A percentile compares a stretch with the other conserved stretches of the same genome.
These are phyloP conservation scores for Trochalopteron elliotii DNA, from an alignment of 2,113 vertebrate genomes.

Conservation along the genomic window DNA sequence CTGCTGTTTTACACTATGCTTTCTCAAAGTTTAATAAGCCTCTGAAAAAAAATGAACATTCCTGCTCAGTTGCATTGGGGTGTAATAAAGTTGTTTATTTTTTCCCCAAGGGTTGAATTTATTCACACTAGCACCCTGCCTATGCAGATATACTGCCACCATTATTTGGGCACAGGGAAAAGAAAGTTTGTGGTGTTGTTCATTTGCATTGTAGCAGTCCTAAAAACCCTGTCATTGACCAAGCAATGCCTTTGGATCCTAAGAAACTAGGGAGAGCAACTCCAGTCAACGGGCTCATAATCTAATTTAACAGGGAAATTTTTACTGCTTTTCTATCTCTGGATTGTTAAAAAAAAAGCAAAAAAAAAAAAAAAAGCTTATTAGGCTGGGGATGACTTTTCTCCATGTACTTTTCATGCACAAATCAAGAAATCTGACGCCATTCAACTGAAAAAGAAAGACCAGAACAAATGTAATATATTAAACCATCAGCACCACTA, in stretches of 20 bases:
- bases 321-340: background rate
- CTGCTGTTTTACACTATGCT: background rate
- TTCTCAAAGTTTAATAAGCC: conserved; percentile 45
- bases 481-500: background rate
- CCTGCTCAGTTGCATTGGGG: background rate
- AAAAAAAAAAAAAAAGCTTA: background rate
- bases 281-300: background rate
- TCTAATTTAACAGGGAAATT: background rate
- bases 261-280: background rate
- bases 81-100: background rate
- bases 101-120: background rate
- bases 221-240: background rate
- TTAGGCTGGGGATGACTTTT: background rate
- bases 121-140: background rate
- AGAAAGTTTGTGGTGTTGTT: background rate
- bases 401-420: background rate
- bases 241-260: background rate
- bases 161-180: background rate
- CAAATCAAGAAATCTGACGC: background rate
- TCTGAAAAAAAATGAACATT: background rate
- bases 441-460: background rate
- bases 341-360: background rate
- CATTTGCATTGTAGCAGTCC: background rate
- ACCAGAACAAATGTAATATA: background rate
- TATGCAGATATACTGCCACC: background rate